Evolutionary conservation across 2,113 vertebrate genomes (phyloP).

Genomic region (Pelecanus crispus): DNA sequence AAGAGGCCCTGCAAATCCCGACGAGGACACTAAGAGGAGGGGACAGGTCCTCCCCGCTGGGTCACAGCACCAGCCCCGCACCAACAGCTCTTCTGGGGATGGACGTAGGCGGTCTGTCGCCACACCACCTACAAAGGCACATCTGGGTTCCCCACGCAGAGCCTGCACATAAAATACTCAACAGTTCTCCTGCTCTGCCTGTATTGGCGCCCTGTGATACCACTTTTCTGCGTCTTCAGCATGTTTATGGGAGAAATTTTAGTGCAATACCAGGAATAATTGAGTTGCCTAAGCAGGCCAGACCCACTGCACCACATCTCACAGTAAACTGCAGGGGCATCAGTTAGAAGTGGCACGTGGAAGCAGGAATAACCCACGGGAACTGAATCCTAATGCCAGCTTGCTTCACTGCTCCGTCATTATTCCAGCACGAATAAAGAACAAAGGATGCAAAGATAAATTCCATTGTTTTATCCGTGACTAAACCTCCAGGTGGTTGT

Average conservation of each 20-base stretch:
- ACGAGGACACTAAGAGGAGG: not conserved
- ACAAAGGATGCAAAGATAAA: slow-evolving; percentile 36
- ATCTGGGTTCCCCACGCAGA: not conserved
- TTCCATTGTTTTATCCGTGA: slow-evolving; percentile 45
- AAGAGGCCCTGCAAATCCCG: not conserved
- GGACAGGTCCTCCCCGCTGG: not conserved
- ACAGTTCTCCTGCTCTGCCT: not conserved
- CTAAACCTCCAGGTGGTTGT: slow-evolving; percentile 38
- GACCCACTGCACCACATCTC: not conserved
- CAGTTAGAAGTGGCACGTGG: not conserved
- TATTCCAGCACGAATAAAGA: not conserved
- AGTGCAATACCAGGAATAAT: not conserved
- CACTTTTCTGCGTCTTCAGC: not conserved
- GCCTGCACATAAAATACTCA: not conserved
- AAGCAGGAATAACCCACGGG: not conserved
- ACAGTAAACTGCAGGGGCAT: not conserved
- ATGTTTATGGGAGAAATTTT: not conserved
- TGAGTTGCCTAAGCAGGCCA: not conserved
- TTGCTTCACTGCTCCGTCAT: not conserved
- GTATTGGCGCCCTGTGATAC: not conserved
- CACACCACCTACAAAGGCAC: not conserved
- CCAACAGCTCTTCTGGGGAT: not conserved
- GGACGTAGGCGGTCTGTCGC: not conserved
- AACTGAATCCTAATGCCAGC: not conserved
- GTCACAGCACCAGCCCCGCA: not conserved